Evolutionary conservation across 1,140 invertebrate genomes (phyloP).

Genomic region (Coptotermes formosanus): DNA sequence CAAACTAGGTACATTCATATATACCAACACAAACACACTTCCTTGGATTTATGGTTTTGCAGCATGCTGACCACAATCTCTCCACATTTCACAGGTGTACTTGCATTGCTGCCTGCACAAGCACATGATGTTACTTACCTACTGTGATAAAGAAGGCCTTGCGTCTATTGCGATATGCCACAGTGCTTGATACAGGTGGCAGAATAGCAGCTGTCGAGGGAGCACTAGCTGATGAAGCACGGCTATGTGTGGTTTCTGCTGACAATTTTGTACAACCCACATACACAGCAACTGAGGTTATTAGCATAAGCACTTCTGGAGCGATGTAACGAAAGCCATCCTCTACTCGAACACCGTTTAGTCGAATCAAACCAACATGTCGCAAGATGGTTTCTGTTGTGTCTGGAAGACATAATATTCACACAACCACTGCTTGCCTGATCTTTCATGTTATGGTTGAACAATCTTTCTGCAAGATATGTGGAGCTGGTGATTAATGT

Average conservation of each 20-base stretch:
- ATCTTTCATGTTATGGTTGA: not conserved
- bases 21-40: no score
- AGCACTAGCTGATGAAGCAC: slow-evolving; percentile 15
- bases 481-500: no score
- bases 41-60: no score
- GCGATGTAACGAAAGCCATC: slow-evolving; percentile 63
- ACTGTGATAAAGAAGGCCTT: slow-evolving; percentile 23
- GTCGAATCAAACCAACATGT: slow-evolving; percentile 67
- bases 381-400: slow-evolving; percentile 62
- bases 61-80: not conserved
- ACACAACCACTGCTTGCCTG: not conserved
- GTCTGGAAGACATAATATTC: slow-evolving; percentile 4
- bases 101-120: no score
- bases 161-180: slow-evolving; percentile 14
- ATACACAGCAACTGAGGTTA: slow-evolving; percentile 52
- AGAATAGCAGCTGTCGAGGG: slow-evolving; percentile 30
- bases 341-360: slow-evolving; percentile 58
- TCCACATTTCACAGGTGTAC: no score
- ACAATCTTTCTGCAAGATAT: no score
- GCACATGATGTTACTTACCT: not conserved
- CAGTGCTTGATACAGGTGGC: not conserved
- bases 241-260: not conserved
- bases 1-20: no score
- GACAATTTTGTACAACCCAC: slow-evolving; percentile 43
- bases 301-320: slow-evolving; percentile 62